phyloP scores from a whole-genome alignment of 2,888 invertebrate species.

The Podotricha telesiphe region DNA sequence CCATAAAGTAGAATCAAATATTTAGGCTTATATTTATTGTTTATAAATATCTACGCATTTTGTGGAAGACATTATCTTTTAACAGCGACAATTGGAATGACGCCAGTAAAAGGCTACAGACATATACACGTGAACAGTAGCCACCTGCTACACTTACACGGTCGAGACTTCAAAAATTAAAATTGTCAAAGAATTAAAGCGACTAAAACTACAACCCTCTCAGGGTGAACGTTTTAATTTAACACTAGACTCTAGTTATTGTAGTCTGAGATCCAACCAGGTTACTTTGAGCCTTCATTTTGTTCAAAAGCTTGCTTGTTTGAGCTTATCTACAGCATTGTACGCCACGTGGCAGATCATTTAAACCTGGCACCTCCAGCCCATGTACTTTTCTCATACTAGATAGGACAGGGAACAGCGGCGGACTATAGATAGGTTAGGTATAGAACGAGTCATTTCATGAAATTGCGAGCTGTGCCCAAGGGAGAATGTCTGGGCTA shows the following conservation, averaged over 20 bases:
- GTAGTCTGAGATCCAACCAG: conserved; percentile 67
- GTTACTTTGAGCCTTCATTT: conserved; percentile 56
- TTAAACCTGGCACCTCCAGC: conserved; percentile 55
- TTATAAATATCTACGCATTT: conserved; percentile 28
- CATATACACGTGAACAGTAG: conserved; percentile 1
- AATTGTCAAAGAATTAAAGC: conserved; percentile 53
- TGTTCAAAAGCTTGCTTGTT: conserved; percentile 48
- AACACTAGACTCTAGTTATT: conserved; percentile 75
- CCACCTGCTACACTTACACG: conserved; percentile 17
- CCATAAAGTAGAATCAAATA: conserved; percentile 13
- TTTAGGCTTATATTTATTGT: conserved; percentile 7
- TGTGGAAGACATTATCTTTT: conserved; percentile 37
- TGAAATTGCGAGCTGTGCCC: conserved; percentile 77
- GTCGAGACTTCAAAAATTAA: conserved; percentile 43
- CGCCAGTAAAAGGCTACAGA: conserved; percentile 45
- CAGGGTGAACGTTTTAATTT: conserved; percentile 71
- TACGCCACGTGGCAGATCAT: conserved; percentile 53
- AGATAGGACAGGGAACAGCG: conserved; percentile 60
- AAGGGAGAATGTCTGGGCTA: conserved; percentile 75
- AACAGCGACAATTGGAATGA: conserved; percentile 45
- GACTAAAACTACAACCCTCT: conserved; percentile 66
- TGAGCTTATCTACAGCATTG: conserved; percentile 37
- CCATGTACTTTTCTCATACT: conserved; percentile 53
- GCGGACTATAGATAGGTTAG: conserved; percentile 43
- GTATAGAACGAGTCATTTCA: conserved; percentile 57